Conservation (phyloP, 2,888 invertebrate species). For the Nephrotoma flavescens region DNA sequence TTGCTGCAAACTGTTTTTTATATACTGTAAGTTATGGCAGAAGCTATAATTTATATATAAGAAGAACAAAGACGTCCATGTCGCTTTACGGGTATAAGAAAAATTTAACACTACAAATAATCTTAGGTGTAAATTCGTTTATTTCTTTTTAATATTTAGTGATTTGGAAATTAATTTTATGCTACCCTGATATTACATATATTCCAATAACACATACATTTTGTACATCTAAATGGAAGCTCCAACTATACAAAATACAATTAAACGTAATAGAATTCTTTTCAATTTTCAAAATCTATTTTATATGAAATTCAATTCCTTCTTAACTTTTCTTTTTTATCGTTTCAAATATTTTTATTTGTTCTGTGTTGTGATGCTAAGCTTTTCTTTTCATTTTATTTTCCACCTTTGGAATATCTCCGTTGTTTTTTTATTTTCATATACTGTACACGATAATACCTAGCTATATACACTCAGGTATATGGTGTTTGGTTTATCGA, state of each 20-base stretch:
- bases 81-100: too few species aligned
- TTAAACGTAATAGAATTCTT: neutral
- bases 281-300: neutral
- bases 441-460: neutral
- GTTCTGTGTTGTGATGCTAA: neutral
- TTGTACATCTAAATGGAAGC: too few species aligned
- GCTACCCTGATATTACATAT: too few species aligned
- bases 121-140: too few species aligned
- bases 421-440: neutral
- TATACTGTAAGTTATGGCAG: too few species aligned
- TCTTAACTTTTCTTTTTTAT: neutral
- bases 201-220: too few species aligned
- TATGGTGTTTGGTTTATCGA: neutral
- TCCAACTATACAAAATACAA: neutral
- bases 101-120: too few species aligned
- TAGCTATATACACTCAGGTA: neutral
- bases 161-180: too few species aligned
- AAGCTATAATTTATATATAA: too few species aligned
- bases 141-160: too few species aligned
- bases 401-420: neutral
- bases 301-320: neutral
- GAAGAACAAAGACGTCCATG: too few species aligned
- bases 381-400: neutral
- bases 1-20: too few species aligned
- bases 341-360: neutral